Base-by-base conservation (phyloP, 2,888 invertebrate species). In the Brachycybe producta region DNA sequence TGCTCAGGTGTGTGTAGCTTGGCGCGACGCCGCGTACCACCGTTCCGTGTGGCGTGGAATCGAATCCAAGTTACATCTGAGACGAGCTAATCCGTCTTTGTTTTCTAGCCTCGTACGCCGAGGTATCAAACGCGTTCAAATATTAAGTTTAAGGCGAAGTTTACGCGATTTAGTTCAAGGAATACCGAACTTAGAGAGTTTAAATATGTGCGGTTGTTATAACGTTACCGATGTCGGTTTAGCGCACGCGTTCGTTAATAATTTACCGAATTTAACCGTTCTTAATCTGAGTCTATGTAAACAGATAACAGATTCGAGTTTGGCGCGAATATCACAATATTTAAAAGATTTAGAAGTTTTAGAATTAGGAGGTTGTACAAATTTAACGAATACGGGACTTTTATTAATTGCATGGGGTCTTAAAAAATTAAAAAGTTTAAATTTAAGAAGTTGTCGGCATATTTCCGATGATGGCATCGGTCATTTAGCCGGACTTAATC, bases 41-140 rank as follows among this genome's bases (percentile, higher is more conserved):
- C 82, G 87, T 60, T 84, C 84, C 35, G 90, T 94, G 19, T 94
- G 94, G 94, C 79, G 86, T 58, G 88, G 88, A 47, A 88, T 90
- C 28, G 88, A 90, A 65, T 91, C 92, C 1, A 83, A 85, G 59
- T 69, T 94, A 55, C 92, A 94, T 66, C 74, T 94, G 44, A 75
- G 85, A 55, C 62, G 65, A 23, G 80, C 87, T 55, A 82, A 84
- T 55, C 82, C 84, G 13, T 82, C 82, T 59, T 74, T 94, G 51
- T 91, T 90, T 69, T 77, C 81, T 24, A 87, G 86, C 55, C 70
- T 94, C 54, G 85, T 86, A 39, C 78, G 81, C 58, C 76, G 92
- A 47, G 92, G 92, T 58, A 88, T 94, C 55, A 78, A 83, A 58
- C 78, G 80, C 65, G 79, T 94, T 52, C 92, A 92, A 71, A 84